These are phyloP conservation scores for Trinorchestia longiramus DNA, from an alignment of 1,140 invertebrate genomes.

Conservation along the genomic window DNA sequence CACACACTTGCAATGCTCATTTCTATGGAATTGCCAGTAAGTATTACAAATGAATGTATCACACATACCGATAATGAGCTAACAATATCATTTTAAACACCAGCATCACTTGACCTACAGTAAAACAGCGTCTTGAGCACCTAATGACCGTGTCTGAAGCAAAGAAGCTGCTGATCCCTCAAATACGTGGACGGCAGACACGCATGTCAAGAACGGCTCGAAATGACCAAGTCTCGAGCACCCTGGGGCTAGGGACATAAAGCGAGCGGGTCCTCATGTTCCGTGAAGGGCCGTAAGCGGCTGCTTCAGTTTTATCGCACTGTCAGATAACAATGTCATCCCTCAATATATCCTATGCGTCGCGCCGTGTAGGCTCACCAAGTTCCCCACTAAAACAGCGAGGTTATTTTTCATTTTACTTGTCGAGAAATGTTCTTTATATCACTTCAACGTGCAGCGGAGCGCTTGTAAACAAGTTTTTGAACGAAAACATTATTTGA, in stretches of 20 bases:
- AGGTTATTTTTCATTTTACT: background rate
- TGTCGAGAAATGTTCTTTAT: background rate
- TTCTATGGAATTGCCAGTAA: background rate
- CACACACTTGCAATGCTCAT: background rate
- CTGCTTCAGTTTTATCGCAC: conserved; percentile 27
- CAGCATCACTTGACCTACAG: background rate
- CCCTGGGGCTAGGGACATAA: background rate
- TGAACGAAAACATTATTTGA: background rate
- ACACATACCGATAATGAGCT: background rate
- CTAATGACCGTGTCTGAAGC: background rate
- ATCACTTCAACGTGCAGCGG: background rate
- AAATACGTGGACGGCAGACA: background rate
- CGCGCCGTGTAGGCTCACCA: background rate
- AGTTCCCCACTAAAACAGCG: background rate
- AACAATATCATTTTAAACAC: background rate
- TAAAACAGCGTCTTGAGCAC: background rate
- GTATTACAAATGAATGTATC: background rate
- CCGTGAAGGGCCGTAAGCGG: conserved; percentile 37
- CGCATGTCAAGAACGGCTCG: background rate
- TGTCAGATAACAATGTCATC: conserved; percentile 15
- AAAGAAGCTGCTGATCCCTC: background rate
- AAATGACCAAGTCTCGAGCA: background rate
- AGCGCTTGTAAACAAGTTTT: background rate
- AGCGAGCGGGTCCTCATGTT: conserved; percentile 23
- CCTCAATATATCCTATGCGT: conserved; percentile 18